These are phyloP conservation scores for Ethmia dodecea DNA, from an alignment of 2,888 invertebrate species.

Conservation along the genomic window DNA sequence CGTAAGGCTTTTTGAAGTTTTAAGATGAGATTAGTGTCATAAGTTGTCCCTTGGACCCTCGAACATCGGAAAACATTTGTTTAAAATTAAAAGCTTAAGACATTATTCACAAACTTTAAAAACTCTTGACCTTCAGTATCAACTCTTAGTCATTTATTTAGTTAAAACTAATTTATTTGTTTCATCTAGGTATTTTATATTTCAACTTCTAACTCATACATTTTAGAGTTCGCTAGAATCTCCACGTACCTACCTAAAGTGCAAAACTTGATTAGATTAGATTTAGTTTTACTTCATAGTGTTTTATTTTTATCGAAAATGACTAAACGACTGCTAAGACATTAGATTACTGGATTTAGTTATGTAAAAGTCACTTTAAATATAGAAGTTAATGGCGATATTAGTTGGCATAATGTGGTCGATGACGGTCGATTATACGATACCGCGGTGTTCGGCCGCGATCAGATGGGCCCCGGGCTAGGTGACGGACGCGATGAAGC, in stretches of 20 bases:
- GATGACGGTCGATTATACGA: conserved; percentile 38
- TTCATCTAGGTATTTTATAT: conserved; percentile 17
- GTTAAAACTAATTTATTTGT: conserved; percentile 25
- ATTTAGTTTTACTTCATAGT: conserved; percentile 9
- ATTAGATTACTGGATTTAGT: conserved; percentile 1
- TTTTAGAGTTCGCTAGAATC: no score
- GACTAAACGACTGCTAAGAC: conserved; percentile 8
- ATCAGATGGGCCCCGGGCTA: conserved; percentile 57
- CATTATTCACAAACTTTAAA: conserved; percentile 43
- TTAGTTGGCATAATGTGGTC: conserved; percentile 53
- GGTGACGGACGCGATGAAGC: conserved; percentile 55
- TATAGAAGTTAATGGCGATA: conserved; percentile 45
- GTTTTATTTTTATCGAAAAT: conserved; percentile 8
- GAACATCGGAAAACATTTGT: conserved; percentile 62
- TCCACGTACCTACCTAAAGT: conserved; percentile 4
- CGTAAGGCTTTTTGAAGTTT: conserved; percentile 59
- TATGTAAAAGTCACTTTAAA: conserved; percentile 17
- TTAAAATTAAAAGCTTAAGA: conserved; percentile 50
- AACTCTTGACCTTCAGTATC: no score
- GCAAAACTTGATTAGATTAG: conserved; percentile 8
- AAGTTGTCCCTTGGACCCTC: conserved; percentile 45
- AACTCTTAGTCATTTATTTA: conserved; percentile 37
- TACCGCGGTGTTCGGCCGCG: conserved; percentile 25
- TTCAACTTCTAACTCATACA: no score
- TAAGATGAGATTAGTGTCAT: conserved; percentile 70